Percentiles rank a stretch among this genome's conserved stretches.
phyloP scores from a whole-genome alignment of 2,797 vertebrate genomes.

The Euthynnus affinis region DNA sequence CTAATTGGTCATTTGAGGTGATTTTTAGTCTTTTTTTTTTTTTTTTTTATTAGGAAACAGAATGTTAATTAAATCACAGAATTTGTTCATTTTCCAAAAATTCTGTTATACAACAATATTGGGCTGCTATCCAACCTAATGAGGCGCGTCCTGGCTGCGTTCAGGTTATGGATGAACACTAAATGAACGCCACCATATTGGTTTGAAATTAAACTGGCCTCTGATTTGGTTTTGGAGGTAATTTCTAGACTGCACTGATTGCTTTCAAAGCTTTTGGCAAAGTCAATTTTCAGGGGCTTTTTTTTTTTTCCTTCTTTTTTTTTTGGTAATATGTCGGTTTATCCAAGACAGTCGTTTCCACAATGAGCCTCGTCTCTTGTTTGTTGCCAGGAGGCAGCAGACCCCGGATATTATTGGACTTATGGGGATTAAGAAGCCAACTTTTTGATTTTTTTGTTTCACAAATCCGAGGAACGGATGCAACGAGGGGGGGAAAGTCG shows the following conservation, averaged over 20 bases:
- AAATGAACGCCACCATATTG: conserved; percentile 32
- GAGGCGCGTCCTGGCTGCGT: conserved; percentile 20
- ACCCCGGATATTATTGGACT: conserved; percentile 47
- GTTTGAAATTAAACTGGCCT: conserved; percentile 55
- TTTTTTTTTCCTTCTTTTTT: too few relatives aligned
- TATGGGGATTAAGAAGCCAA: conserved; percentile 47
- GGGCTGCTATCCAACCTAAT: conserved; percentile 26
- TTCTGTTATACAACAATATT: neutral
- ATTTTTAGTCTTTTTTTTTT: conserved; percentile 25
- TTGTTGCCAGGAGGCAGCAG: conserved; percentile 46
- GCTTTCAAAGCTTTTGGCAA: conserved; percentile 41
- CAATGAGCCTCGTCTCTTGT: conserved; percentile 7
- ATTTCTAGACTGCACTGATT: conserved; percentile 31
- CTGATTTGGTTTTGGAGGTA: conserved; percentile 36
- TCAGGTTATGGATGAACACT: conserved; percentile 25
- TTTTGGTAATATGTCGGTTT: conserved; percentile 8
- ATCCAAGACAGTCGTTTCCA: conserved; percentile 21
- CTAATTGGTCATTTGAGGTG: neutral
- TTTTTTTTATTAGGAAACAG: conserved; percentile 27
- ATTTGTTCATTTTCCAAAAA: conserved; percentile 17
- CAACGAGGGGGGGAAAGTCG: conserved; percentile 28
- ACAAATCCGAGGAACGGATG: conserved; percentile 44
- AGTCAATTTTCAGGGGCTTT: conserved; percentile 17
- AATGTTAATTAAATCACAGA: conserved; percentile 37
- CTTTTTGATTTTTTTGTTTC: conserved; percentile 52